A percentile compares a stretch with the other conserved stretches of the same genome.
These are phyloP conservation scores for Lasioglossum lativentre DNA, from an alignment of 2,888 invertebrate genomes.

Conservation along the genomic window DNA sequence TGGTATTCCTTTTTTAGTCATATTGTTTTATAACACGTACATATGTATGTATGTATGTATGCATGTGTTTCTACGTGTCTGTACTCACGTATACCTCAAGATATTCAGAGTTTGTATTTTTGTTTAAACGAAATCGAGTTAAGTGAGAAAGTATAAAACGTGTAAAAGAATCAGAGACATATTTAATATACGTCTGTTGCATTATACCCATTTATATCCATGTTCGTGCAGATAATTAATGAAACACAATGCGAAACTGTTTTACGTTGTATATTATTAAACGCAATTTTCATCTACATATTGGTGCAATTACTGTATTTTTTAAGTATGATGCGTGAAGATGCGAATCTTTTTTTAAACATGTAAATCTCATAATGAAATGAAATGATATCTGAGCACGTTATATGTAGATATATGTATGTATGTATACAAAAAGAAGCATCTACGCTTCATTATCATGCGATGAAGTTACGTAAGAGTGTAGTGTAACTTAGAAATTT, in stretches of 20 bases:
- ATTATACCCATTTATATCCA: background rate
- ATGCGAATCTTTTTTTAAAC: conserved; percentile 9
- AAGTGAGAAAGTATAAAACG: background rate
- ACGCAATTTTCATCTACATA: conserved; percentile 6
- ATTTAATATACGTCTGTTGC: background rate
- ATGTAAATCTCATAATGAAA: conserved; percentile 23
- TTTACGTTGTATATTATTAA: conserved; percentile 24
- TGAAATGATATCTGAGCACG: conserved; percentile 23
- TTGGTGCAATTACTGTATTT: conserved; percentile 39
- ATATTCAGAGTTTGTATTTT: background rate
- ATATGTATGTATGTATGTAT: background rate
- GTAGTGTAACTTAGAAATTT: conserved; percentile 41
- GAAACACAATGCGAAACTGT: background rate
- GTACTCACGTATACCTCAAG: background rate
- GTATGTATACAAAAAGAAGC: conserved; percentile 27
- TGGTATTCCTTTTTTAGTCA: conserved; percentile 15
- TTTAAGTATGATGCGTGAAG: background rate
- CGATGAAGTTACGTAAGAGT: conserved; percentile 14
- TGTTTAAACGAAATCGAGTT: background rate
- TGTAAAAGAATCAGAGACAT: background rate
- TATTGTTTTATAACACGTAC: background rate
- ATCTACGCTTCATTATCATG: conserved; percentile 26
- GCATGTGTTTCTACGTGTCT: background rate
- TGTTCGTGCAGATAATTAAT: background rate
- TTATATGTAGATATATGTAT: background rate